Base-by-base conservation (phyloP, 2,113 vertebrate species). In the Atractosteus spatula region DNA sequence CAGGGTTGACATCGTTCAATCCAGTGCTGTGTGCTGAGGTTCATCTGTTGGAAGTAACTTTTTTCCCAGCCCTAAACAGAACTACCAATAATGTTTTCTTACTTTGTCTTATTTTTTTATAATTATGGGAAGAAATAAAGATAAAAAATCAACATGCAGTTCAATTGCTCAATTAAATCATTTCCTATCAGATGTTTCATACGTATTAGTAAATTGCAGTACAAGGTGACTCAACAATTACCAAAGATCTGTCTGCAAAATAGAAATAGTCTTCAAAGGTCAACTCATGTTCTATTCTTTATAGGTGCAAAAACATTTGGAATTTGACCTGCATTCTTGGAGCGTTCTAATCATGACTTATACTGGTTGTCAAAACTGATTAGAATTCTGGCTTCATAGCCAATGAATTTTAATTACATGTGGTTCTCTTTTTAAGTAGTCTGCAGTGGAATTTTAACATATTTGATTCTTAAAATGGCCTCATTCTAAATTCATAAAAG, bases 221-320 rank as follows among this genome's bases (percentile, higher is more conserved):
- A 79, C 80, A 75, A 79, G 78, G 82, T 77, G 69, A 85, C 87
- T 83, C 54, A 76, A 74, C 59, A 83, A 82, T 92, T 91, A 91
- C 92, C 92, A 95, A 94, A 96, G 93, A 93, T 79, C 69, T 82
- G 84, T 86, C 74, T 70, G 76, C 83, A 83, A 77, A 81, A 75
- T 76, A 77, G 55, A 82, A 79, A 8, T 64, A 64, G 55, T 73
- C 16, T 69, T 11, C 55, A 8, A 68, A 69, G 11, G 68, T 55
- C 29, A 76, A 70, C 73, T 41, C 72, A 78, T 55, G 67, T 73
- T 76, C 29, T 55, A 51, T 41, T 62, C 55, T 62, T 69, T 59
- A 59, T 59, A 76, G 69, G 43, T 41, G 57, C 41, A 75, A 54
- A 66, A 17, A 51, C 10, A 51, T 29, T 55, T 7, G 8, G 54